A percentile compares a stretch with the other conserved stretches of the same genome.
These are phyloP conservation scores for Aphelinus certus DNA, from an alignment of 1,140 invertebrate genomes.

Conservation along the genomic window DNA sequence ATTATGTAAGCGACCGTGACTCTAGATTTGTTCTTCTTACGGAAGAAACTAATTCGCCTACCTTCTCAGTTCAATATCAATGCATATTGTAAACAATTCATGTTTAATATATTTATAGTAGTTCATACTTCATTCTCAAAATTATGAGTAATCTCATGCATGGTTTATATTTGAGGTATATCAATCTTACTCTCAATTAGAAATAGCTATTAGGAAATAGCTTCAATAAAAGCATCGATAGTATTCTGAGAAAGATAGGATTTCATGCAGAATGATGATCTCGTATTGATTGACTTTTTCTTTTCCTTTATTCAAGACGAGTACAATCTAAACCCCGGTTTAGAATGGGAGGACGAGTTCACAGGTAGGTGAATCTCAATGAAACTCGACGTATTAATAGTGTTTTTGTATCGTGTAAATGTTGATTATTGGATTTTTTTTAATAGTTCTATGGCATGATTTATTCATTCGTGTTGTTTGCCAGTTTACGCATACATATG, in stretches of 20 bases:
- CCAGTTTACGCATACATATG: conserved; percentile 4
- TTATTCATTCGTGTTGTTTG: conserved; percentile 16
- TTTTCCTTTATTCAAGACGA: conserved; percentile 90
- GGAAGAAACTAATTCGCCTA: conserved; percentile 31
- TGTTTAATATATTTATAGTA: too few species aligned
- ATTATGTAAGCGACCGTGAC: conserved; percentile 17
- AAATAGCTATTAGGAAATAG: background rate
- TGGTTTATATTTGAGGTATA: background rate
- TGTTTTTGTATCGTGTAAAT: conserved; percentile 12
- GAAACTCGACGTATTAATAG: conserved; percentile 40
- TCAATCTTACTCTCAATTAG: background rate
- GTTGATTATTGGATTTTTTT: conserved; percentile 2
- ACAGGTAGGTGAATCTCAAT: conserved; percentile 86
- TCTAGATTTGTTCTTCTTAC: conserved; percentile 27
- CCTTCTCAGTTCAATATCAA: conserved; percentile 34
- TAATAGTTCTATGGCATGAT: background rate
- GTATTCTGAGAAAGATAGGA: conserved; percentile 46
- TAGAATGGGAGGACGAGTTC: conserved; percentile 99
- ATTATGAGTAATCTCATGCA: too few species aligned
- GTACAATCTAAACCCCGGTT: conserved; percentile 98
- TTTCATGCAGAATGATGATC: conserved; percentile 51
- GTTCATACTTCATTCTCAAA: too few species aligned
- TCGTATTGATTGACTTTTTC: conserved; percentile 73
- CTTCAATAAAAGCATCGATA: conserved; percentile 45
- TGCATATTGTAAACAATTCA: conserved; percentile 21